These are phyloP conservation scores for Patella caerulea DNA, from an alignment of 2,888 invertebrate genomes.

Conservation along the genomic window DNA sequence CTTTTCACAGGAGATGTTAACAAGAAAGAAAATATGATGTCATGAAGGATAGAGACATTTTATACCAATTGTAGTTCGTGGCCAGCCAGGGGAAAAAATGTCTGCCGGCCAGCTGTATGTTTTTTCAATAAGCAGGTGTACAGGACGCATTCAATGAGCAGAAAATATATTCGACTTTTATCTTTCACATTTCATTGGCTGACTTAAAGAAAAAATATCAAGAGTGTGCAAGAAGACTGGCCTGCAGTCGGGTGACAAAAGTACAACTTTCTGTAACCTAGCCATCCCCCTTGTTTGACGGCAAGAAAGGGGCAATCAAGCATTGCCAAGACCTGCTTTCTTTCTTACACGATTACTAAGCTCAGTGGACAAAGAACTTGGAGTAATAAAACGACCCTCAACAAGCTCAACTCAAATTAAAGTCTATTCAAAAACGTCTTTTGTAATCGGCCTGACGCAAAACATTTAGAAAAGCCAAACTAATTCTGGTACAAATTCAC, in stretches of 20 bases:
- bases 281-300: background rate
- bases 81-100: background rate
- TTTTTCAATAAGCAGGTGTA: slow-evolving; percentile 6
- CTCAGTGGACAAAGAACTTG: slow-evolving; percentile 7
- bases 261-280: background rate
- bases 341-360: slow-evolving; percentile 1
- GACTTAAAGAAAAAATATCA: background rate
- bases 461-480: background rate
- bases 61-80: too few relatives aligned
- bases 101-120: background rate
- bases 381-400: background rate
- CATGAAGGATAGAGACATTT: too few relatives aligned
- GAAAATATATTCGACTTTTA: slow-evolving; percentile 4
- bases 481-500: background rate
- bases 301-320: slow-evolving; percentile 4
- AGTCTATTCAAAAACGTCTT: slow-evolving; percentile 6
- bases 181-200: background rate
- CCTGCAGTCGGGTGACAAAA: slow-evolving; percentile 1
- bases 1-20: too few relatives aligned
- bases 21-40: too few relatives aligned
- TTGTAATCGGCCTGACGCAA: background rate
- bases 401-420: slow-evolving; percentile 5
- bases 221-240: slow-evolving; percentile 3
- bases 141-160: background rate
- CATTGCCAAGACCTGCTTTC: slow-evolving; percentile 7